phyloP scores from a whole-genome alignment of 2,113 vertebrate genomes.

The Sturnira hondurensis region DNA sequence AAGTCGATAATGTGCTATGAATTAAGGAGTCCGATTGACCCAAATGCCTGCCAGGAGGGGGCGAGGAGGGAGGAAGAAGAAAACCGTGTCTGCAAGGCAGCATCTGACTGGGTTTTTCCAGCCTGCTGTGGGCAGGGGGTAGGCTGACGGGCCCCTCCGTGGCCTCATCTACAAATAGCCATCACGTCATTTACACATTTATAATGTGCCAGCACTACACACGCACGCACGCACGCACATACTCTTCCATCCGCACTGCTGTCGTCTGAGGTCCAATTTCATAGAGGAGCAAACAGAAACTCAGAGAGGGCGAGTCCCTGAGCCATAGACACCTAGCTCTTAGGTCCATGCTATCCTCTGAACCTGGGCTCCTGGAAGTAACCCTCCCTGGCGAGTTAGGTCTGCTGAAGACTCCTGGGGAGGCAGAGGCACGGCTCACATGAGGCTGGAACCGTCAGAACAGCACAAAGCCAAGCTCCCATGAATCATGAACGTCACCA shows the following conservation, averaged over 20 bases:
- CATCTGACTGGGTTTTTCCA: conserved; percentile 2
- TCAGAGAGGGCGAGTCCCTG: neutral
- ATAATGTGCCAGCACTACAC: neutral
- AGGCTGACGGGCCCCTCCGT: neutral
- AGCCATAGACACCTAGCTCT: neutral
- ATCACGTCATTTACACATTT: neutral
- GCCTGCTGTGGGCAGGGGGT: neutral
- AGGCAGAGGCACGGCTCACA: neutral
- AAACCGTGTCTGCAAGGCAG: neutral
- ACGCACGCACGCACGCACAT: neutral
- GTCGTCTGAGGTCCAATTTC: neutral
- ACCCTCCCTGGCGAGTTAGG: neutral
- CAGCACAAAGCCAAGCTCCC: neutral
- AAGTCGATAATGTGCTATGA: neutral
- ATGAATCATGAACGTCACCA: fast-evolving
- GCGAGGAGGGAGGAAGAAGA: neutral
- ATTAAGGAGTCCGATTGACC: neutral
- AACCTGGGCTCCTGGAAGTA: neutral
- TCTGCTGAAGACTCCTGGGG: neutral
- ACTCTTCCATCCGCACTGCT: neutral
- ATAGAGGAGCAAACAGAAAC: neutral
- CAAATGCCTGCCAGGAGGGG: neutral
- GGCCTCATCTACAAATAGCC: neutral
- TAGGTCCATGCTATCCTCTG: neutral
- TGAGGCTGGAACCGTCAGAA: neutral